Evolutionary conservation across 2,888 invertebrate species (phyloP).

Genomic region (Nemotelus nigrinus): DNA sequence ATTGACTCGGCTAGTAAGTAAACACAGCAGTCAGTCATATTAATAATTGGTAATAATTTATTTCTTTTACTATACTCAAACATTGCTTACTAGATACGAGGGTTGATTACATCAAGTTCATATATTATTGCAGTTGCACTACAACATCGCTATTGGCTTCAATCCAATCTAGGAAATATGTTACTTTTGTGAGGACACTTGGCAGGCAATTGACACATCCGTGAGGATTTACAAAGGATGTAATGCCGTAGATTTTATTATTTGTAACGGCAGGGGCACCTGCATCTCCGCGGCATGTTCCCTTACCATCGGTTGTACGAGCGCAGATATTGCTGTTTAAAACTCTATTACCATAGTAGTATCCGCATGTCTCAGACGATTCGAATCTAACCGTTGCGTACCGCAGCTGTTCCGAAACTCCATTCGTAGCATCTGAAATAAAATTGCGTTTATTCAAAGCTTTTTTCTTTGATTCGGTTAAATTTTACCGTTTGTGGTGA

Average conservation of each 20-base stretch:
- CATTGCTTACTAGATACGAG: too few species aligned
- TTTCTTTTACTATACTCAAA: too few species aligned
- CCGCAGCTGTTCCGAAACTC: background rate
- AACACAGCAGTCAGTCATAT: too few species aligned
- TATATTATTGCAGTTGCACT: background rate
- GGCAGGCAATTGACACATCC: slow-evolving; percentile 6
- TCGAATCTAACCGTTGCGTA: slow-evolving; percentile 1
- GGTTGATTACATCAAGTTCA: too few species aligned
- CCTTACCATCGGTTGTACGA: background rate
- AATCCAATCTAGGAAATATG: slow-evolving; percentile 32
- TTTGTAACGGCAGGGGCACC: slow-evolving; percentile 10
- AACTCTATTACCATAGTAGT: background rate
- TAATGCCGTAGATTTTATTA: background rate
- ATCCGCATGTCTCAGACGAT: background rate
- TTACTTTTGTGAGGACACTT: background rate
- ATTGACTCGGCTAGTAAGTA: too few species aligned
- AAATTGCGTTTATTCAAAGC: too few species aligned
- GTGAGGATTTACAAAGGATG: background rate
- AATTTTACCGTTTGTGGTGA: background rate
- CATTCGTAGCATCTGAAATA: background rate
- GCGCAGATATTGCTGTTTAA: background rate
- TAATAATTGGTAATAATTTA: too few species aligned
- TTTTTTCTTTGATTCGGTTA: too few species aligned
- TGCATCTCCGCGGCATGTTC: slow-evolving; percentile 14
- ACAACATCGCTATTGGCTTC: slow-evolving; percentile 27